A percentile compares a stretch with the other conserved stretches of the same genome.
phyloP scores from a whole-genome alignment of 2,797 vertebrate genomes.

The Lacerta bilineata region DNA sequence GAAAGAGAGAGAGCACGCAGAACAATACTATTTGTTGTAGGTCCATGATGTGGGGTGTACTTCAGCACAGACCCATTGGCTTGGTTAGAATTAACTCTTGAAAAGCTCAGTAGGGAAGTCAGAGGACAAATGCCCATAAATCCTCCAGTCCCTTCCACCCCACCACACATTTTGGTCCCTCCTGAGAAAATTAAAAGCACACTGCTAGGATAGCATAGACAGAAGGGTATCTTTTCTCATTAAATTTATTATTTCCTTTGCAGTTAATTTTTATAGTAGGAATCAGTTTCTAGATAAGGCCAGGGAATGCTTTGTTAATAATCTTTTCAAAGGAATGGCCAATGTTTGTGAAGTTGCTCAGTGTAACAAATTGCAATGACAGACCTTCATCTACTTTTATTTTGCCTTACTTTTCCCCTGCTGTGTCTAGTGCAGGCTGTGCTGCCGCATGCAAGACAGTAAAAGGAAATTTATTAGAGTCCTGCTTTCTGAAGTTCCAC shows the following conservation, averaged over 20 bases:
- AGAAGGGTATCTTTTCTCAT: background rate
- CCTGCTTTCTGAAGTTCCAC: conserved; percentile 25
- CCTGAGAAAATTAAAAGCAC: background rate
- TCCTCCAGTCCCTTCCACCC: background rate
- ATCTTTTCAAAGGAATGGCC: conserved; percentile 14
- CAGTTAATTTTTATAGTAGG: conserved; percentile 12
- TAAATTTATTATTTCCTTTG: conserved; percentile 9
- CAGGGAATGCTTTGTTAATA: conserved; percentile 1
- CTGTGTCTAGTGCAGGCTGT: background rate
- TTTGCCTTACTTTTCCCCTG: background rate
- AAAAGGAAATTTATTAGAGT: conserved; percentile 38
- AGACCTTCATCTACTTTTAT: background rate
- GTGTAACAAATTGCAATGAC: background rate
- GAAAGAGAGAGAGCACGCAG: background rate
- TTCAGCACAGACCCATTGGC: background rate
- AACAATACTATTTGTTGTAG: background rate
- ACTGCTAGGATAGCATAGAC: background rate
- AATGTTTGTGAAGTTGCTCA: background rate
- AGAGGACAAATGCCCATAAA: conserved; percentile 8
- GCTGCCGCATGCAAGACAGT: conserved; percentile 12
- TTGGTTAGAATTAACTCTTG: background rate
- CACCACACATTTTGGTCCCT: background rate
- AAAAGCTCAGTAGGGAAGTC: background rate
- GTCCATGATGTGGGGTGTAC: background rate
- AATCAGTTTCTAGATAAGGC: background rate